Conservation (phyloP, 2,113 vertebrate genomes). For the Larimichthys polyactis region DNA sequence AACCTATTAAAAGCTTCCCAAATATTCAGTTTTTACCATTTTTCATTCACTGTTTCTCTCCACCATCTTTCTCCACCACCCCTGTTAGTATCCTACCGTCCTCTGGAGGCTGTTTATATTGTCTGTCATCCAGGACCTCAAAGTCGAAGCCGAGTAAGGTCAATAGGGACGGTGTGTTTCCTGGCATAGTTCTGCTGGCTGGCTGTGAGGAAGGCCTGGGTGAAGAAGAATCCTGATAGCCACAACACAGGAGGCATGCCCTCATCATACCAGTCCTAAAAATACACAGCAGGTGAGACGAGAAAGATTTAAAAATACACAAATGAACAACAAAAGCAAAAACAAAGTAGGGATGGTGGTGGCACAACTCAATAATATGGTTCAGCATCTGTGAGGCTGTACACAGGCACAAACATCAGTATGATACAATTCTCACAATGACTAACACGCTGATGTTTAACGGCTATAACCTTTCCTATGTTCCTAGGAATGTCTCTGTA, state of each 20-base stretch:
- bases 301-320: neutral
- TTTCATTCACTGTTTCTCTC: neutral
- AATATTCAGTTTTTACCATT: neutral
- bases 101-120: slow-evolving; percentile 84
- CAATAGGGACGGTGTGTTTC: slow-evolving; percentile 90
- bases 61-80: neutral
- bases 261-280: slow-evolving; percentile 87
- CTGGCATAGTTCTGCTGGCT: slow-evolving; percentile 93
- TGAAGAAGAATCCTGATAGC: slow-evolving; percentile 95
- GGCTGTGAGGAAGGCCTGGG: slow-evolving; percentile 92
- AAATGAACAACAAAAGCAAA: neutral
- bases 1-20: neutral
- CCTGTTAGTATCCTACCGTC: slow-evolving; percentile 83
- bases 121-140: slow-evolving; percentile 89
- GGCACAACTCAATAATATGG: too few species aligned
- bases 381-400: neutral
- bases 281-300: slow-evolving; percentile 11
- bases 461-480: neutral
- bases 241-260: slow-evolving; percentile 89
- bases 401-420: neutral
- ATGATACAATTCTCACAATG: neutral
- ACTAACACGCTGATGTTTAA: neutral
- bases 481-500: neutral
- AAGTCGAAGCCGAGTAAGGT: slow-evolving; percentile 91
- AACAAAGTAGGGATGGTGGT: neutral